Base-by-base conservation (phyloP, 1,140 invertebrate species). In the Ctenoplectra terminalis region DNA sequence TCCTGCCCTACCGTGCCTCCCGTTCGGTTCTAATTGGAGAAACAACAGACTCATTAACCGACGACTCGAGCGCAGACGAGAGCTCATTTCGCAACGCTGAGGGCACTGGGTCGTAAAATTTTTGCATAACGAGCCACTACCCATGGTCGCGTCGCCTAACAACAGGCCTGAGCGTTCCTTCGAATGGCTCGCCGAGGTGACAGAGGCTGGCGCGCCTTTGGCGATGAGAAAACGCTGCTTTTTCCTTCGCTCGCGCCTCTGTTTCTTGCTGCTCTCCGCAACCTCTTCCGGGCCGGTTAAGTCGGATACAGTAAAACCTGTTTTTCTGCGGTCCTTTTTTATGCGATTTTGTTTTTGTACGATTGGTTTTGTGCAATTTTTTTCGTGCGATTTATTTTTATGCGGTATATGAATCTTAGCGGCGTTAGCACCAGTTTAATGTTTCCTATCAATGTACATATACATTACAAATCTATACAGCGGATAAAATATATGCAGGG, bases 31-130 rank as follows among this genome's bases (percentile, higher is more conserved):
- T 90, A 91, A 91, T 90, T 90, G 90, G 85, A 69, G 86, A 84
- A 91, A 92, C 88, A 91, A 89, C 87, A 85, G 90, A 91, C 89
- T 91, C 90, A 89, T 91, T 92, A 91, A 72, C 87, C 67, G 82
- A 74, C 66, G 83, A 56, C 83, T 84, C 76, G 83, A 83, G 86
- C 63, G 72, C 46, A 46, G 84, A 80, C 82, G 75, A 83, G 85
- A 88, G 87, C 90, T 90, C 88, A 89, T 90, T 90, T 89, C 81
- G 82, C 72, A 48, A 29, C 23, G 83, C 82, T 85, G 78, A 88
- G 84, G 86, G 83, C 84, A 86, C 85, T 72, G 84, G 40, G 81
- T 85, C 84, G 88, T 84, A 83, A 87, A 84, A 85, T 90, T 86
- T 90, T 88, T 88, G 84, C 88, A 90, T 91, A 91, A 91, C 89